Evolutionary conservation across 2,797 vertebrate genomes (phyloP).

Genomic region (Yasuhikotakia modesta): DNA sequence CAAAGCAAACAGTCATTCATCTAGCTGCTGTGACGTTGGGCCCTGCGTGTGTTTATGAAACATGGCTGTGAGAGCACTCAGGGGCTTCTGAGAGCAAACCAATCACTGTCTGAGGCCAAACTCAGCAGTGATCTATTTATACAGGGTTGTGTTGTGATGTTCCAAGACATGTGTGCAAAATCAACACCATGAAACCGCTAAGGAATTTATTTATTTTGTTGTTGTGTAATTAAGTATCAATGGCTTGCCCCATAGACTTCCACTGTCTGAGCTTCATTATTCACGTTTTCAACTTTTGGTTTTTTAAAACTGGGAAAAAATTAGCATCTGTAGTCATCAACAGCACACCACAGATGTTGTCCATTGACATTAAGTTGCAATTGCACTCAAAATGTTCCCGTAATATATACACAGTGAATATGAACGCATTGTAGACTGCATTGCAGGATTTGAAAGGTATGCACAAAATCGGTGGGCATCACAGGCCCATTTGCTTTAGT

Average conservation of each 20-base stretch:
- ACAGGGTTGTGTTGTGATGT: conserved; percentile 16
- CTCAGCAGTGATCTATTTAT: conserved; percentile 44
- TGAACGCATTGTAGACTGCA: conserved; percentile 20
- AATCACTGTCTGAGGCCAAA: conserved; percentile 35
- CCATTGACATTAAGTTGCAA: neutral
- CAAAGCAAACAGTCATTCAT: conserved; percentile 62
- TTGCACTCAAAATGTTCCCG: neutral
- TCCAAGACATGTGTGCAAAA: conserved; percentile 22
- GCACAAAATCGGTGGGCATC: conserved; percentile 27
- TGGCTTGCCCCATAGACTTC: neutral
- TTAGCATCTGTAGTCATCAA: neutral
- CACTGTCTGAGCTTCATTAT: neutral
- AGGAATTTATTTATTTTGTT: conserved; percentile 5
- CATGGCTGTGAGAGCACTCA: conserved; percentile 35
- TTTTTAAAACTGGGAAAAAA: no score
- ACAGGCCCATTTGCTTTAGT: conserved; percentile 42
- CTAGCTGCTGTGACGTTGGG: conserved; percentile 28
- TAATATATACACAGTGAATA: conserved; percentile 17
- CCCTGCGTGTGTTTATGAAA: conserved; percentile 49
- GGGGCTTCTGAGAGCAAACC: conserved; percentile 32
- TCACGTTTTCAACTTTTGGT: no score
- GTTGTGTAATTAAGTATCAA: neutral
- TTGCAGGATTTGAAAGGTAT: conserved; percentile 32
- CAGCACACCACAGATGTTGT: neutral
- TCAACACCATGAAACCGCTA: conserved; percentile 30